These are phyloP conservation scores for Carettochelys insculpta DNA, from an alignment of 2,113 vertebrate genomes.

Conservation along the genomic window DNA sequence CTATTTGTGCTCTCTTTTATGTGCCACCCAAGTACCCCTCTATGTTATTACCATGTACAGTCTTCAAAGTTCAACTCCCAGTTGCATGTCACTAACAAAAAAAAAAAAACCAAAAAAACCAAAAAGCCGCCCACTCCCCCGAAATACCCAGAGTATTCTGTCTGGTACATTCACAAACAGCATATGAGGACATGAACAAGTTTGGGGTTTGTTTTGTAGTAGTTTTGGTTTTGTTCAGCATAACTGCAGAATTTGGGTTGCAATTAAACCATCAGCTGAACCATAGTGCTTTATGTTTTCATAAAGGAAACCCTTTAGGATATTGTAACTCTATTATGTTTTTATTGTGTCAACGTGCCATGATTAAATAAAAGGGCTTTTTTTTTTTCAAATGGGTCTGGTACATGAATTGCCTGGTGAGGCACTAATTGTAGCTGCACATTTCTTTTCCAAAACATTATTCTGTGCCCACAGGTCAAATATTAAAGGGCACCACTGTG, in stretches of 20 bases:
- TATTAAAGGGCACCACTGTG: neutral
- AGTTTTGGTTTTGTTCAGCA: neutral
- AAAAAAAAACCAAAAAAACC: neutral
- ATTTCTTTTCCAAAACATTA: neutral
- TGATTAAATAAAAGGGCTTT: neutral
- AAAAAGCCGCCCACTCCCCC: neutral
- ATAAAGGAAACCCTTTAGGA: neutral
- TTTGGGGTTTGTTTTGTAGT: neutral
- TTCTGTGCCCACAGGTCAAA: neutral
- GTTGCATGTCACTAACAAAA: neutral
- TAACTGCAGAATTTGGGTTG: neutral
- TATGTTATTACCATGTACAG: neutral
- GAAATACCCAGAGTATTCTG: too few relatives aligned
- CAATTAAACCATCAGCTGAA: constrained; percentile 1
- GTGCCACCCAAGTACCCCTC: neutral
- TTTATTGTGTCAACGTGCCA: neutral
- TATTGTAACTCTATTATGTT: neutral
- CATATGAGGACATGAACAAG: neutral
- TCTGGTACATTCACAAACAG: too few relatives aligned
- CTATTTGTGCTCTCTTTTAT: constrained; percentile 27
- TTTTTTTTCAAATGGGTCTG: neutral
- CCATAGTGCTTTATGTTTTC: neutral
- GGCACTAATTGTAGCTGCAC: neutral
- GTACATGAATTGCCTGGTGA: neutral
- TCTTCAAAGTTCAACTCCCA: neutral